A percentile compares a stretch with the other conserved stretches of the same genome.
These are phyloP conservation scores for Cariama cristata DNA, from an alignment of 2,113 vertebrate species.

Conservation along the genomic window DNA sequence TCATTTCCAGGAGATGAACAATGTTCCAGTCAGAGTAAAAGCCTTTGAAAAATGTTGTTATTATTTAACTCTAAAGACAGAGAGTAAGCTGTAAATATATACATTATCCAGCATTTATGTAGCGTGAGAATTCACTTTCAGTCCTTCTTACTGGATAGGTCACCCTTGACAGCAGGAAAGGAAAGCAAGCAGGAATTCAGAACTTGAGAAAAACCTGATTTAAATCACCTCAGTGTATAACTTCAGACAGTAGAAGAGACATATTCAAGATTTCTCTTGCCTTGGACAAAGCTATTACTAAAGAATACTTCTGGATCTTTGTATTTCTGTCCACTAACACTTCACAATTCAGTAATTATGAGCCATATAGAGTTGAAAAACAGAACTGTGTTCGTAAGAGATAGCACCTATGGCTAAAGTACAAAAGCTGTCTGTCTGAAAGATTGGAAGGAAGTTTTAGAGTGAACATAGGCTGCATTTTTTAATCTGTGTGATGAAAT, in stretches of 20 bases:
- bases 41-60: neutral
- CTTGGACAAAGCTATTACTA: neutral
- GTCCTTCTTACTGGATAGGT: neutral
- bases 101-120: neutral
- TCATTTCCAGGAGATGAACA: neutral
- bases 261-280: neutral
- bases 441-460: neutral
- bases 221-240: neutral
- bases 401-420: neutral
- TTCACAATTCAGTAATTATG: neutral
- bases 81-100: neutral
- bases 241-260: neutral
- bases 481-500: neutral
- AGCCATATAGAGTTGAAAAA: neutral
- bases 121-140: neutral
- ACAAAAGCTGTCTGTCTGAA: neutral
- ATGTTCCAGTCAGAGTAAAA: neutral
- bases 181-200: neutral
- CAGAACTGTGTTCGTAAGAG: neutral
- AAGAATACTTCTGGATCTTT: neutral
- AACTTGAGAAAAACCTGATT: neutral
- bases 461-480: neutral
- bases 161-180: neutral
- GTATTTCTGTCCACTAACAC: neutral
- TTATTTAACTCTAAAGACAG: neutral